These are phyloP conservation scores for Eucera pruinosa DNA, from an alignment of 2,888 invertebrate species.

Conservation along the genomic window DNA sequence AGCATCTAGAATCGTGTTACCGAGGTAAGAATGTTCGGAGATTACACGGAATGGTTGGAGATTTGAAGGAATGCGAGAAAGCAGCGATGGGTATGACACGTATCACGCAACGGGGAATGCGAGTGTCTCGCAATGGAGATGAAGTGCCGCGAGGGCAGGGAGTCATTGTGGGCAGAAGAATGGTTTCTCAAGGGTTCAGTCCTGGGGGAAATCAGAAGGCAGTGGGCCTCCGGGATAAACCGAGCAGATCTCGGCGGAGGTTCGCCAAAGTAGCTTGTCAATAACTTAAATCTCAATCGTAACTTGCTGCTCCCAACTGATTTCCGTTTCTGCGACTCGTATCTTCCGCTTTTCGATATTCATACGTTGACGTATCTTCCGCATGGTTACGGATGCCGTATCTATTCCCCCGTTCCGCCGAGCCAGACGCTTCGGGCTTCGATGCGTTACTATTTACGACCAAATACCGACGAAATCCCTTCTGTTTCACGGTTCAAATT, in stretches of 20 bases:
- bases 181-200: conserved; percentile 82
- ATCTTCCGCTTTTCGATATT: conserved; percentile 67
- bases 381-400: conserved; percentile 38
- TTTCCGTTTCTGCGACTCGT: conserved; percentile 77
- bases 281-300: conserved; percentile 84
- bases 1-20: too few relatives aligned
- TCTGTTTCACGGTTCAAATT: too few relatives aligned
- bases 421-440: background rate
- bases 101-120: conserved; percentile 43
- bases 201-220: conserved; percentile 84
- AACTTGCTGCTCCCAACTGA: conserved; percentile 82
- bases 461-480: too few relatives aligned
- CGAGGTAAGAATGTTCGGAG: background rate
- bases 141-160: conserved; percentile 73
- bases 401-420: conserved; percentile 22
- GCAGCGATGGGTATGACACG: conserved; percentile 36
- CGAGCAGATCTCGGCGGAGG: conserved; percentile 79
- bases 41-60: conserved; percentile 11
- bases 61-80: conserved; percentile 19
- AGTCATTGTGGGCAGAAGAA: conserved; percentile 83
- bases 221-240: conserved; percentile 80
- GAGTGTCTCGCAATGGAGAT: conserved; percentile 67
- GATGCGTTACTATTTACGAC: background rate
- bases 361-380: conserved; percentile 67
- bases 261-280: conserved; percentile 84